phyloP scores from a whole-genome alignment of 2,113 vertebrate genomes.

The Limnothrissa miodon region DNA sequence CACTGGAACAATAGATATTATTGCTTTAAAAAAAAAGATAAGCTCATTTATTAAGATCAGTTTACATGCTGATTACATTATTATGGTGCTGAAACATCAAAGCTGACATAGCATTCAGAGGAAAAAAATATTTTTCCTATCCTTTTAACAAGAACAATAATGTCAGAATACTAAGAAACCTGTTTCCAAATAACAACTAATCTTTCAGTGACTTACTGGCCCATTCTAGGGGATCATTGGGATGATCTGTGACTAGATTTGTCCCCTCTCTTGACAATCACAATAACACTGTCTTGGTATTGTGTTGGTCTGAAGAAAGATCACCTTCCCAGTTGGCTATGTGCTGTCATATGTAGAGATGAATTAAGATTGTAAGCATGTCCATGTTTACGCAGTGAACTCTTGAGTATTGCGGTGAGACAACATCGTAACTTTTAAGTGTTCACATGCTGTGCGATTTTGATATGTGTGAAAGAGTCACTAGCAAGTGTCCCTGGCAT shows the following conservation, averaged over 20 bases:
- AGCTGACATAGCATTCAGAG: conserved; percentile 13
- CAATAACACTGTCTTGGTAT: background rate
- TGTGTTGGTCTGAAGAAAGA: background rate
- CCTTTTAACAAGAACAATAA: background rate
- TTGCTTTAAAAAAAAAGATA: conserved; percentile 19
- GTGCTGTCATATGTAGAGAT: background rate
- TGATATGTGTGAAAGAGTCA: background rate
- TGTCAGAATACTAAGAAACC: background rate
- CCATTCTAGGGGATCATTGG: background rate
- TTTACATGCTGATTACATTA: conserved; percentile 40
- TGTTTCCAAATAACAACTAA: conserved; percentile 17
- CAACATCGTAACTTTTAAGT: background rate
- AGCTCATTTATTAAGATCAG: conserved; percentile 26
- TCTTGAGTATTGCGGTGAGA: background rate
- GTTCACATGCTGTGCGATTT: background rate
- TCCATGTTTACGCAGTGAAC: background rate
- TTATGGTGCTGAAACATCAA: conserved; percentile 49
- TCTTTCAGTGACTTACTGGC: background rate
- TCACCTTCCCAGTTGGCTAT: background rate
- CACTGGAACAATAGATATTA: conserved; percentile 16
- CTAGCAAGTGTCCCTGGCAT: background rate
- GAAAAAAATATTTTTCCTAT: background rate
- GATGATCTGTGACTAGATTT: conserved; percentile 1
- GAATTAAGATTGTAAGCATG: background rate
- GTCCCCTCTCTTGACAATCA: background rate